A percentile compares a stretch with the other conserved stretches of the same genome.
Evolutionary conservation across 2,888 invertebrate species (phyloP).

Genomic region (Polietes domitor): DNA sequence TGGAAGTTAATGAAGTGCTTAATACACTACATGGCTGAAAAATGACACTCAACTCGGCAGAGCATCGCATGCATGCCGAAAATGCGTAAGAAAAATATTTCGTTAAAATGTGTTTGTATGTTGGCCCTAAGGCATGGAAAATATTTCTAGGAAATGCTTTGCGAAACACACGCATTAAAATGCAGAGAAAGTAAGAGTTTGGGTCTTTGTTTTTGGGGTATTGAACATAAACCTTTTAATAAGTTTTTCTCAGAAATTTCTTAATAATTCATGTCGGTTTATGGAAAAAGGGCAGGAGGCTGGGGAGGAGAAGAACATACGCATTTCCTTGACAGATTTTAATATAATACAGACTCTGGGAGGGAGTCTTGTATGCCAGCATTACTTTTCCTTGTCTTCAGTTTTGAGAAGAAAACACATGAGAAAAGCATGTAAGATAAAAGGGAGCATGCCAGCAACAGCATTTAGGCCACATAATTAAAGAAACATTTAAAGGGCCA

Average conservation of each 20-base stretch:
- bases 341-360: too few relatives aligned
- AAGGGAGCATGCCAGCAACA: too few relatives aligned
- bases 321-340: too few relatives aligned
- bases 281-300: not conserved
- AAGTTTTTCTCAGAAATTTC: not conserved
- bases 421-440: not conserved
- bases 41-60: not conserved
- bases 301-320: not conserved
- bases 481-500: not conserved
- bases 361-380: too few relatives aligned
- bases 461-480: not conserved
- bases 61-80: not conserved
- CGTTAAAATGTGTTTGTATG: not conserved
- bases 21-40: not conserved
- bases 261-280: not conserved
- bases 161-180: not conserved
- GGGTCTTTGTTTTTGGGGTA: too few relatives aligned
- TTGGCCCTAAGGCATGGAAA: not conserved
- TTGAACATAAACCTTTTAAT: not conserved
- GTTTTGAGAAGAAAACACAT: too few relatives aligned
- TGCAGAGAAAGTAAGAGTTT: too few relatives aligned
- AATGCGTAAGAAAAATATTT: not conserved
- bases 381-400: too few relatives aligned
- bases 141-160: not conserved
- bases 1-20: constrained; percentile 16